These are phyloP conservation scores for Atrina japonica DNA, from an alignment of 2,888 invertebrate genomes.

Conservation along the genomic window DNA sequence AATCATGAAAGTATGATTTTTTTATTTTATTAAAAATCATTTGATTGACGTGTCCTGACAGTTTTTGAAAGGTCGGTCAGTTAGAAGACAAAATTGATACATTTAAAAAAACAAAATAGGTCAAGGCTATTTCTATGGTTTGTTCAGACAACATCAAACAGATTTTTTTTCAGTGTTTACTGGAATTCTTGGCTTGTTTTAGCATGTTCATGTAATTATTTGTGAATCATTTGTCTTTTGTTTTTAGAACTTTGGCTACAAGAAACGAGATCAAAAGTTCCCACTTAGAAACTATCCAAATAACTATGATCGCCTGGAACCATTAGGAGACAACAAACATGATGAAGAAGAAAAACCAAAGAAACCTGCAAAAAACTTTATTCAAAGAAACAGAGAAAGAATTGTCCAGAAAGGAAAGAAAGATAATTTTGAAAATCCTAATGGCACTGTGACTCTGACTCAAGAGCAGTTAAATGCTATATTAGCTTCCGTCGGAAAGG, in stretches of 20 bases:
- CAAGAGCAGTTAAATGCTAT: constrained; percentile 75
- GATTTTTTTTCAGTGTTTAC: too few species aligned
- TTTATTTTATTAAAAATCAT: too few species aligned
- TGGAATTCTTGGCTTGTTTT: too few species aligned
- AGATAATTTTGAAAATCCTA: constrained; percentile 40
- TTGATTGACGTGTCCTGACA: too few species aligned
- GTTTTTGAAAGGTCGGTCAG: too few species aligned
- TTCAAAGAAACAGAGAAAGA: constrained; percentile 61
- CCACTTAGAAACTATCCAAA: constrained; percentile 54
- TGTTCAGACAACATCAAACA: too few species aligned
- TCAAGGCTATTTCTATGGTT: too few species aligned
- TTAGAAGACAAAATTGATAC: too few species aligned
- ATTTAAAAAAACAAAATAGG: too few species aligned
- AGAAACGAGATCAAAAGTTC: constrained; percentile 62
- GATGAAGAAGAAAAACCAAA: constrained; percentile 58
- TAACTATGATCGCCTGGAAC: constrained; percentile 49
- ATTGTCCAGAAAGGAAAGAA: constrained; percentile 32
- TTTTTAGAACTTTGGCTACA: constrained; percentile 65
- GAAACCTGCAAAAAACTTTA: constrained; percentile 67
- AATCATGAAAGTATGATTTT: too few species aligned
- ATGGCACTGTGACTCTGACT: constrained; percentile 68
- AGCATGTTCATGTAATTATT: too few species aligned
- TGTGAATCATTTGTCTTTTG: too few species aligned
- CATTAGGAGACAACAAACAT: constrained; percentile 15
- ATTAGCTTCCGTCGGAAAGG: constrained; percentile 70